Evolutionary conservation across 2,888 invertebrate species (phyloP), one percentile per base, ranked within the genome.

Genomic region (Keiferia lycopersicella): DNA sequence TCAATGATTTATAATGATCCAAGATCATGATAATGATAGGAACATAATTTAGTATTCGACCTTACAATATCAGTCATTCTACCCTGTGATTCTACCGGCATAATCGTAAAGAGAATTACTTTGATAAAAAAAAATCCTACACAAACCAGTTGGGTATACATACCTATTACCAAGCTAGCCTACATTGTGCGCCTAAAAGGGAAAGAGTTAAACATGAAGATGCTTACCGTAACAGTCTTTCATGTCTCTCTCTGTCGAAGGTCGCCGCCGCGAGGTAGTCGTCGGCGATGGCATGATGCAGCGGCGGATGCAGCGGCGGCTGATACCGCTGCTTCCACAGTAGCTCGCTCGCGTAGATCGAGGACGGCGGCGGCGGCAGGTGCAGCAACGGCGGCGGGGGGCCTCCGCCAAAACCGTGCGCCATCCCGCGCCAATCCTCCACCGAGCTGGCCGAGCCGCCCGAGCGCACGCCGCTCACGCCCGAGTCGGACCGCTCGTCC

Each of bases 401-500:
- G 41, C 95, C 95, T 88, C 95, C 95, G 77, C 94, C 94, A 83
- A 88, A 90, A 87, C 94, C 88, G 94, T 95, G 95, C 82, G 94
- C 94, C 89, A 93, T 93, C 83, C 95, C 95, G 84, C 95, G 93
- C 84, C 95, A 95, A 84, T 95, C 95, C 81, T 95, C 95, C 86
- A 95, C 95, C 76, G 95, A 94, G 88, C 95, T 95, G 93, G 95
- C 95, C 80, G 92, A 92, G 75, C 94, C 93, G 77, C 94, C 94
- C 79, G 95, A 95, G 76, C 95, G 93, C 80, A 95, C 91, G 65
- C 95, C 95, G 88, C 95, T 95, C 92, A 96, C 94, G 89, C 95
- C 94, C 80, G 94, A 94, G 88, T 94, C 94, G 87, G 93, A 93
- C 80, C 89, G 85, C 77, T 89, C 91, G 88, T 91, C 92, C 88